Percentiles rank a stretch among this genome's conserved stretches.
Conservation (phyloP, 2,888 invertebrate species). For the Syritta pipiens region DNA sequence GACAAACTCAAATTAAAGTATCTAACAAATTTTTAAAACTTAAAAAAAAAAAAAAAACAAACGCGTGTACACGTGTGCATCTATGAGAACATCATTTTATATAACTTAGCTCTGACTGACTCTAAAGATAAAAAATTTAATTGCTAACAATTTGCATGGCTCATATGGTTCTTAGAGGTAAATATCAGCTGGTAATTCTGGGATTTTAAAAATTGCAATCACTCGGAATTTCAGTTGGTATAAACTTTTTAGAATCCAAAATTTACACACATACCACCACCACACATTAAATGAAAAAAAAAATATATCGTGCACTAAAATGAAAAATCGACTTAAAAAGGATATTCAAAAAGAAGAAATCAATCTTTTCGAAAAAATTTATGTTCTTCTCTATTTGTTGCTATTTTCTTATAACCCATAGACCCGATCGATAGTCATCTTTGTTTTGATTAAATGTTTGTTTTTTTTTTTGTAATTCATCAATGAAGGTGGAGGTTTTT, state of each 20-base stretch:
- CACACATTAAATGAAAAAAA: constrained; percentile 46
- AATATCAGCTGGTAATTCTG: constrained; percentile 99
- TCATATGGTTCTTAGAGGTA: constrained; percentile 80
- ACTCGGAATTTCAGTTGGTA: constrained; percentile 95
- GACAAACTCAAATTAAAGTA: constrained; percentile 30
- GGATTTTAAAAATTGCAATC: constrained; percentile 81
- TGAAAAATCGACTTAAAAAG: constrained; percentile 5
- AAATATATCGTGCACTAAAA: constrained; percentile 57
- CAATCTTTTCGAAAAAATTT: background rate
- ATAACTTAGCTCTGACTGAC: constrained; percentile 40
- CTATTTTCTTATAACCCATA: background rate
- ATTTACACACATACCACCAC: constrained; percentile 74
- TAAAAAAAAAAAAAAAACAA: constrained; percentile 1
- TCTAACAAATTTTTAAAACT: constrained; percentile 58
- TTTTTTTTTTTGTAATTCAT: constrained; percentile 27
- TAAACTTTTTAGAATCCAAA: constrained; percentile 80
- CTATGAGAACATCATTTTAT: constrained; percentile 41
- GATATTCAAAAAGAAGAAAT: background rate
- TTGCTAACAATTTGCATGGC: constrained; percentile 65
- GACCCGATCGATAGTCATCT: background rate
- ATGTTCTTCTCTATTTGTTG: constrained; percentile 32
- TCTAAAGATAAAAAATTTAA: constrained; percentile 35
- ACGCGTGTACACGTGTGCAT: constrained; percentile 42
- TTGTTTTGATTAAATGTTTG: background rate
- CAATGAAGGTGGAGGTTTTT: constrained; percentile 27